phyloP scores from a whole-genome alignment of 2,797 vertebrate species.

The Florisuga fusca region DNA sequence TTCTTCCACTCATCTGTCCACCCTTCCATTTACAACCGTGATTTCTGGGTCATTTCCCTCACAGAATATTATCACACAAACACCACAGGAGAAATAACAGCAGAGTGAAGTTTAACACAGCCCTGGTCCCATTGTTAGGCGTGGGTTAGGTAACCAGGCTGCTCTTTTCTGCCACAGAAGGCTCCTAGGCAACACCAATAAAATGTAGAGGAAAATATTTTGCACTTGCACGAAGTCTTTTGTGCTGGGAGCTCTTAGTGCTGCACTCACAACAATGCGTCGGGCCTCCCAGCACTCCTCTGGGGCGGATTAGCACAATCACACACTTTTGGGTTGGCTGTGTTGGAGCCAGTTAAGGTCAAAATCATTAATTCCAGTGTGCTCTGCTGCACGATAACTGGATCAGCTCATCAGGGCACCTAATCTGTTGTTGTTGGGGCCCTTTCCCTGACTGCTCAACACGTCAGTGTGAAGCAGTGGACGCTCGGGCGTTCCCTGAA shows the following conservation, averaged over 20 bases:
- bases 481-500: not conserved
- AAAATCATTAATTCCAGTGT: not conserved
- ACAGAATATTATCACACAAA: accelerated
- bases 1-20: not conserved
- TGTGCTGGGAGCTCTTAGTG: not conserved
- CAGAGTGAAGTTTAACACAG: not conserved
- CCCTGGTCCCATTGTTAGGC: accelerated
- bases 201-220: not conserved
- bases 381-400: not conserved
- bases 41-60: not conserved
- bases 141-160: not conserved
- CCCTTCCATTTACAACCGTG: not conserved
- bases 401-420: not conserved
- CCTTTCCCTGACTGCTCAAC: not conserved
- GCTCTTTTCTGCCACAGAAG: not conserved
- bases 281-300: accelerated
- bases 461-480: not conserved
- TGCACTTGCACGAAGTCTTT: not conserved
- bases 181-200: not conserved
- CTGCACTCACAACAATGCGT: not conserved
- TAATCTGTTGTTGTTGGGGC: not conserved
- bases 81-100: not conserved
- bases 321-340: not conserved
- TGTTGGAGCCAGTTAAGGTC: not conserved
- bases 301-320: not conserved